These are phyloP conservation scores for Oscheius myriophilus DNA, from an alignment of 2,888 invertebrate genomes.

Conservation along the genomic window DNA sequence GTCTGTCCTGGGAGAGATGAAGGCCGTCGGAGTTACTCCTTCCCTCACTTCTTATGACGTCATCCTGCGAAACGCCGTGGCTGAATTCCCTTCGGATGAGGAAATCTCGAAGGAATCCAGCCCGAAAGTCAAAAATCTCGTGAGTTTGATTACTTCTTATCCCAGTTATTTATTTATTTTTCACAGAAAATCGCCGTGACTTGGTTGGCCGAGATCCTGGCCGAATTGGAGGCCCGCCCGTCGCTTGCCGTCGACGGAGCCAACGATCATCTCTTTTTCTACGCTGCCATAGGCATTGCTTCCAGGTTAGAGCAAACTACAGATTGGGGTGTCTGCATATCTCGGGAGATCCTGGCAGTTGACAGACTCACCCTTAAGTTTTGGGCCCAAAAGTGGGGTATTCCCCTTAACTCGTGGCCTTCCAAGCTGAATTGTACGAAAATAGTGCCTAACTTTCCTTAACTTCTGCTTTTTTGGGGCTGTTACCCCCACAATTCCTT, in stretches of 20 bases:
- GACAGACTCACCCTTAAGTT: too few relatives aligned
- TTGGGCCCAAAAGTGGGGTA: too few relatives aligned
- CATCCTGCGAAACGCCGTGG: constrained; percentile 38
- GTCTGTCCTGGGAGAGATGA: constrained; percentile 55
- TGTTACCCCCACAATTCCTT: too few relatives aligned
- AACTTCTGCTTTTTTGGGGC: constrained; percentile 34
- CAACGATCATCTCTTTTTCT: constrained; percentile 41
- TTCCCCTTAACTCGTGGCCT: too few relatives aligned
- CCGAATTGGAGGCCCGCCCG: constrained; percentile 31
- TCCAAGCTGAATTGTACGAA: too few relatives aligned
- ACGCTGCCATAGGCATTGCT: constrained; percentile 45
- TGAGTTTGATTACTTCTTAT: constrained; percentile 10
- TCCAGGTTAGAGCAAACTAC: constrained; percentile 32
- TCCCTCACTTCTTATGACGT: constrained; percentile 44
- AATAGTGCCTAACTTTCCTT: too few relatives aligned
- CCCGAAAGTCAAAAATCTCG: constrained; percentile 28
- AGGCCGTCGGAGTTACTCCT: constrained; percentile 35
- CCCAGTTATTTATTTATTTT: too few relatives aligned
- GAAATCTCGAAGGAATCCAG: constrained; percentile 27
- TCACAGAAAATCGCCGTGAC: constrained; percentile 35
- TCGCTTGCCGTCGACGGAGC: constrained; percentile 30
- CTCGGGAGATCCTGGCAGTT: too few relatives aligned
- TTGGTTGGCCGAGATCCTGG: constrained; percentile 51
- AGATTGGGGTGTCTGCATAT: not conserved
- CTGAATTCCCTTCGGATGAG: constrained; percentile 24